These are phyloP conservation scores for Halcyon malimbica DNA, from an alignment of 2,113 vertebrate species.

Conservation along the genomic window DNA sequence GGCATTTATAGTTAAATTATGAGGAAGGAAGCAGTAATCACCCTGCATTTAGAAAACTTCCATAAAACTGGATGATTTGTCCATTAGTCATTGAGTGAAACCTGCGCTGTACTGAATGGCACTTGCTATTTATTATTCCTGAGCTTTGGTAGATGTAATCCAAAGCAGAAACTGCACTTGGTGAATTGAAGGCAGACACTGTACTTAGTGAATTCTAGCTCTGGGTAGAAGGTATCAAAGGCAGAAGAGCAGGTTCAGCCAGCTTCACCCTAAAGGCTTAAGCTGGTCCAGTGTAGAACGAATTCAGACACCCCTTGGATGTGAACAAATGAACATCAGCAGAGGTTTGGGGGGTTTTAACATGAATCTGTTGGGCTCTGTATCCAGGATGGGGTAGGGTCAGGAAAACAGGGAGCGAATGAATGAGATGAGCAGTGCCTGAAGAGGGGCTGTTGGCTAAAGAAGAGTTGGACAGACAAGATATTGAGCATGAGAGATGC, in stretches of 20 bases:
- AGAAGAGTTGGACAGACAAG: not conserved
- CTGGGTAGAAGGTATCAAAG: not conserved
- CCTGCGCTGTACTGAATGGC: not conserved
- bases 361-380: not conserved
- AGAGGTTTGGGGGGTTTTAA: not conserved
- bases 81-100: not conserved
- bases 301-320: not conserved
- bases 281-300: not conserved
- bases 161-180: not conserved
- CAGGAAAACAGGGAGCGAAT: not conserved
- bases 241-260: not conserved
- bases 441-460: not conserved
- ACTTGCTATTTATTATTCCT: not conserved
- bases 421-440: not conserved
- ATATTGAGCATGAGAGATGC: not conserved
- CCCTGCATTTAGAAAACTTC: not conserved
- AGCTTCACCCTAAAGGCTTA: not conserved
- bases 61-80: not conserved
- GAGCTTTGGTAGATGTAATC: not conserved
- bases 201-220: not conserved
- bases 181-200: not conserved
- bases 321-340: not conserved
- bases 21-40: not conserved
- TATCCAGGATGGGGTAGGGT: not conserved
- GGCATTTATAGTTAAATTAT: conserved; percentile 1